Conservation (phyloP, 2,797 vertebrate species). For the Nyctibius grandis region DNA sequence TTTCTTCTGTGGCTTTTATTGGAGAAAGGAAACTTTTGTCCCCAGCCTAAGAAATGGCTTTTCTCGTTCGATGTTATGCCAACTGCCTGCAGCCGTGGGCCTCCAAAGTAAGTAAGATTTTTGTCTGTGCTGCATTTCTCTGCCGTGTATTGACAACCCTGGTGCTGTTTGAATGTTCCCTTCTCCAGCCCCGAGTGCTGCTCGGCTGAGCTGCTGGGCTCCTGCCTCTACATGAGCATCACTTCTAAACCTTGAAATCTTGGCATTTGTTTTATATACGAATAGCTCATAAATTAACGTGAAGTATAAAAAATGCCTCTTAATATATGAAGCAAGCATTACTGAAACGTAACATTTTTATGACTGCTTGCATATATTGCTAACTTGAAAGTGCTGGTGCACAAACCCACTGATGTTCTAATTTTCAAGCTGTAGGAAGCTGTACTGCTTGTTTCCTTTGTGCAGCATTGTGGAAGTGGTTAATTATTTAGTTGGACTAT, state of each 20-base stretch:
- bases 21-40: conserved; percentile 84
- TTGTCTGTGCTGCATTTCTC: conserved; percentile 59
- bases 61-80: conserved; percentile 99
- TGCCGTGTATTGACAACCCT: not conserved
- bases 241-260: not conserved
- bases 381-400: not conserved
- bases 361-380: not conserved
- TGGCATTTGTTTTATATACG: not conserved
- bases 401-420: not conserved
- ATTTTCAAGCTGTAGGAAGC: not conserved
- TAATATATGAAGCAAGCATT: not conserved
- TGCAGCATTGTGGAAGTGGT: not conserved
- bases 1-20: conserved; percentile 63
- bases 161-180: not conserved
- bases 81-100: conserved; percentile 99
- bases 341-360: not conserved
- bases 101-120: conserved; percentile 97
- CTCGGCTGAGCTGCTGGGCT: not conserved
- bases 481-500: conserved; percentile 35
- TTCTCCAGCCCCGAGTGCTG: not conserved
- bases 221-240: not conserved
- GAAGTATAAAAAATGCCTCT: not conserved
- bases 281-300: not conserved
- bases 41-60: conserved; percentile 90
- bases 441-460: not conserved